Percentiles rank a stretch among this genome's conserved stretches.
Conservation (phyloP, 2,797 vertebrate species). For the Microctenopoma stevenorrisi region DNA sequence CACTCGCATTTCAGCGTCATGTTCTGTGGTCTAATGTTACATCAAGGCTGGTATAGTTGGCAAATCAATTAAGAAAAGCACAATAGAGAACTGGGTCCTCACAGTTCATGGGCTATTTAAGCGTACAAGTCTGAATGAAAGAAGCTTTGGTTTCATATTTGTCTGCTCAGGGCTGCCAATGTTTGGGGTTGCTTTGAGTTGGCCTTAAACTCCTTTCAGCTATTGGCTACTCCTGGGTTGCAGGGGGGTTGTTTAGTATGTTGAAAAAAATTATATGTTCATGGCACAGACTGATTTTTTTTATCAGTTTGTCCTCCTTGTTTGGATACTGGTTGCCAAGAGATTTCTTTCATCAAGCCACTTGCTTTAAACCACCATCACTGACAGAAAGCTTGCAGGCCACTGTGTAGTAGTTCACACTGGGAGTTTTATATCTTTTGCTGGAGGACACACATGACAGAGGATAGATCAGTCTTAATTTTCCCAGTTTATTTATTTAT, state of each 20-base stretch:
- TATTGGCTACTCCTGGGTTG: constrained; percentile 39
- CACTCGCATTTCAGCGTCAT: constrained; percentile 13
- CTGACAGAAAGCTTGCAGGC: constrained; percentile 51
- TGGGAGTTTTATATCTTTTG: constrained; percentile 14
- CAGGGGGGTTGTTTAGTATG: constrained; percentile 55
- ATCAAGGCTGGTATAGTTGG: constrained; percentile 35
- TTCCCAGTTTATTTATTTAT: neutral
- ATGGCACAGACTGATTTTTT: constrained; percentile 36
- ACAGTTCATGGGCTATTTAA: constrained; percentile 37
- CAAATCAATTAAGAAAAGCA: constrained; percentile 46
- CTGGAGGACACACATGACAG: neutral
- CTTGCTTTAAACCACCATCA: constrained; percentile 43
- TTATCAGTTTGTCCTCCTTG: constrained; percentile 46
- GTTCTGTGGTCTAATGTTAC: constrained; percentile 6
- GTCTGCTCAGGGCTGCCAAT: constrained; percentile 34
- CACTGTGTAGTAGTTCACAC: constrained; percentile 20
- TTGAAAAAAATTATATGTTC: constrained; percentile 52
- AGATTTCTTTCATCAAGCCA: constrained; percentile 58
- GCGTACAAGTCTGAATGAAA: constrained; percentile 54
- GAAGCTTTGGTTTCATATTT: constrained; percentile 52
- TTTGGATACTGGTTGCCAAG: constrained; percentile 59
- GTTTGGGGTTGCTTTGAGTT: constrained; percentile 45
- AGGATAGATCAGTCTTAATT: neutral
- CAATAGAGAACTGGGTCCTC: constrained; percentile 34
- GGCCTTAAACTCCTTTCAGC: constrained; percentile 52